phyloP scores from a whole-genome alignment of 1,140 invertebrate species.

The Diorhabda carinulata region DNA sequence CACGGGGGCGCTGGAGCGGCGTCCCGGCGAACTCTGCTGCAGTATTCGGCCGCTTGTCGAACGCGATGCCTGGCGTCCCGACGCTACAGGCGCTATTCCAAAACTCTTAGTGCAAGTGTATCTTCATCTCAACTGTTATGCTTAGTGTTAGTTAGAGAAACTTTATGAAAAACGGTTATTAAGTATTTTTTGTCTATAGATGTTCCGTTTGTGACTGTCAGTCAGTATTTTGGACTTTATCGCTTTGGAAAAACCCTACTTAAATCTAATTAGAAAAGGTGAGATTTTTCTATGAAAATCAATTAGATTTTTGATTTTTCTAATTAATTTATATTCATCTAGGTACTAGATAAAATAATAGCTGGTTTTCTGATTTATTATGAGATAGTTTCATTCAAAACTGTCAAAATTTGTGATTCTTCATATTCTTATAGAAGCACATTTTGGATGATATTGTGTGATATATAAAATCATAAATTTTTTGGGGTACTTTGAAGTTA shows the following conservation, averaged over 20 bases:
- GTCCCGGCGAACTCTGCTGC: slow-evolving; percentile 38
- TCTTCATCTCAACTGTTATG: slow-evolving; percentile 11
- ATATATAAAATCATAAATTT: too few relatives aligned
- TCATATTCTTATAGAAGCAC: too few relatives aligned
- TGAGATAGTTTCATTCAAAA: not conserved
- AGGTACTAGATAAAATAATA: not conserved
- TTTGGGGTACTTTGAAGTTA: too few relatives aligned
- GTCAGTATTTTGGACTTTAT: not conserved
- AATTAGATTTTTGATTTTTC: not conserved
- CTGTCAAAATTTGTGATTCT: not conserved
- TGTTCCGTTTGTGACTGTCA: not conserved
- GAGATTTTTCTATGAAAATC: not conserved
- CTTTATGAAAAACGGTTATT: not conserved
- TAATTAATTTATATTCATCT: not conserved
- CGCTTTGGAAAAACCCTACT: not conserved
- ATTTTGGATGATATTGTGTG: too few relatives aligned
- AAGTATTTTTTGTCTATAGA: not conserved
- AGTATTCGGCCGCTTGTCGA: slow-evolving; percentile 32
- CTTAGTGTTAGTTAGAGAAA: slow-evolving; percentile 5
- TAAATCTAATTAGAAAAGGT: not conserved
- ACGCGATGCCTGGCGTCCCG: slow-evolving; percentile 29
- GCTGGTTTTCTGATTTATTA: not conserved
- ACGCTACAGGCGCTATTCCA: slow-evolving; percentile 20
- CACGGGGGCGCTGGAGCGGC: slow-evolving; percentile 34
- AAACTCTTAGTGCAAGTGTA: slow-evolving; percentile 28